Percentiles rank a stretch among this genome's conserved stretches.
Conservation (phyloP, 1,140 invertebrate species). For the Pseudomyrmex cubaensis region DNA sequence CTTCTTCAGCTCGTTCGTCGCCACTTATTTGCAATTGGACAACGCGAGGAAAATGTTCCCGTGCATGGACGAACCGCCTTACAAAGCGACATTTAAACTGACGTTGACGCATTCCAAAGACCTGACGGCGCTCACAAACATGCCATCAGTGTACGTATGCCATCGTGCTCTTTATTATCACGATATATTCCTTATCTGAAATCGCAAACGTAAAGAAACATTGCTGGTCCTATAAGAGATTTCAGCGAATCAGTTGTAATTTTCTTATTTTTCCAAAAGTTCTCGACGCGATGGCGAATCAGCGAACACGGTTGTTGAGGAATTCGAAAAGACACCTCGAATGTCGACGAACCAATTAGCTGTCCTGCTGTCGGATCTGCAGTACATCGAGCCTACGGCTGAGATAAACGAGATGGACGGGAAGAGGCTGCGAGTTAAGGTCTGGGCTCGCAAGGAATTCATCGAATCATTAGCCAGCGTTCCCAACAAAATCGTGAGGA, state of each 20-base stretch:
- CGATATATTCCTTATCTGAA: no score
- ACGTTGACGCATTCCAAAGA: conserved; percentile 87
- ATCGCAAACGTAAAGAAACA: no score
- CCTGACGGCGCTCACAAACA: conserved; percentile 88
- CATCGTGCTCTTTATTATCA: conserved; percentile 70
- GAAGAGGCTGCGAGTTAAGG: conserved; percentile 84
- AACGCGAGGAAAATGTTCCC: conserved; percentile 95
- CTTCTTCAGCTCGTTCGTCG: conserved; percentile 86
- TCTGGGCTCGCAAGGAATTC: conserved; percentile 91
- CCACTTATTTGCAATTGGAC: conserved; percentile 92
- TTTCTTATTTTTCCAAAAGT: conserved; percentile 65
- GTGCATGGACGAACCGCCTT: conserved; percentile 95
- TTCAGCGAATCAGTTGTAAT: neutral
- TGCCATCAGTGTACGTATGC: conserved; percentile 88
- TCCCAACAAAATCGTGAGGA: conserved; percentile 87
- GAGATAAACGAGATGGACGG: conserved; percentile 77
- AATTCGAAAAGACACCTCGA: conserved; percentile 90
- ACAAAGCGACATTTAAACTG: conserved; percentile 91
- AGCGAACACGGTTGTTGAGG: conserved; percentile 86
- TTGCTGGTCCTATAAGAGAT: no score
- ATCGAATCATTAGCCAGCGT: conserved; percentile 88
- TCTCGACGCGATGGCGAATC: conserved; percentile 68
- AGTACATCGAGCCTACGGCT: conserved; percentile 78
- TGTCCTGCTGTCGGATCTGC: conserved; percentile 91
- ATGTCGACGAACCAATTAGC: conserved; percentile 96